Conservation (phyloP, 2,888 invertebrate species). For the Tineola bisselliella region DNA sequence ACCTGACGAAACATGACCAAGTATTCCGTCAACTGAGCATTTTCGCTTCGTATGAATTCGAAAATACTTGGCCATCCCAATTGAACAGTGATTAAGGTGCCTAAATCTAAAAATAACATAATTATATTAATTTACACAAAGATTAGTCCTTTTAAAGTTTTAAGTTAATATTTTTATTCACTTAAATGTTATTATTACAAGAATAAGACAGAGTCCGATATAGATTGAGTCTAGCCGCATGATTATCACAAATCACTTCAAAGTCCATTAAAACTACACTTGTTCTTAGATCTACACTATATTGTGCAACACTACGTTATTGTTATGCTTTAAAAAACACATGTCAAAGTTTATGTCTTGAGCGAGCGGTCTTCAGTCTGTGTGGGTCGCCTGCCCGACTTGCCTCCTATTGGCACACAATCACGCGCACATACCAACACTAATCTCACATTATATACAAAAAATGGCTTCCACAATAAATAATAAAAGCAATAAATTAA, state of each 20-base stretch:
- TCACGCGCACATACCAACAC: constrained; percentile 19
- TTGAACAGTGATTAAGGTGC: too few relatives aligned
- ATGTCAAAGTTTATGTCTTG: constrained; percentile 15
- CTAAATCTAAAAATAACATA: too few relatives aligned
- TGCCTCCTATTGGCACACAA: constrained; percentile 22
- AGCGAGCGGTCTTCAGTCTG: constrained; percentile 24
- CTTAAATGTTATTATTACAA: too few relatives aligned
- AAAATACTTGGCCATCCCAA: too few relatives aligned
- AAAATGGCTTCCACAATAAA: constrained; percentile 12
- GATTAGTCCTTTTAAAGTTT: too few relatives aligned
- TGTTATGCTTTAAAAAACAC: background rate
- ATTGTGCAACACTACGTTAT: constrained; percentile 24
- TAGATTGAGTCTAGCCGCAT: too few relatives aligned
- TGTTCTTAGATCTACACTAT: constrained; percentile 24
- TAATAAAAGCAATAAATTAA: constrained; percentile 47
- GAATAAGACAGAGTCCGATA: too few relatives aligned
- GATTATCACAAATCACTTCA: background rate
- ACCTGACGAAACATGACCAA: too few relatives aligned
- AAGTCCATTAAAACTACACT: background rate
- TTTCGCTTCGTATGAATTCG: too few relatives aligned
- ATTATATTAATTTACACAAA: too few relatives aligned
- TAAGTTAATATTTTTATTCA: too few relatives aligned
- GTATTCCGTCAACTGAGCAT: too few relatives aligned
- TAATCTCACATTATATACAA: constrained; percentile 4
- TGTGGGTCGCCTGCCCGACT: constrained; percentile 38